Evolutionary conservation across 2,888 invertebrate genomes (phyloP).

Genomic region (Brachynemurus nebulosus): DNA sequence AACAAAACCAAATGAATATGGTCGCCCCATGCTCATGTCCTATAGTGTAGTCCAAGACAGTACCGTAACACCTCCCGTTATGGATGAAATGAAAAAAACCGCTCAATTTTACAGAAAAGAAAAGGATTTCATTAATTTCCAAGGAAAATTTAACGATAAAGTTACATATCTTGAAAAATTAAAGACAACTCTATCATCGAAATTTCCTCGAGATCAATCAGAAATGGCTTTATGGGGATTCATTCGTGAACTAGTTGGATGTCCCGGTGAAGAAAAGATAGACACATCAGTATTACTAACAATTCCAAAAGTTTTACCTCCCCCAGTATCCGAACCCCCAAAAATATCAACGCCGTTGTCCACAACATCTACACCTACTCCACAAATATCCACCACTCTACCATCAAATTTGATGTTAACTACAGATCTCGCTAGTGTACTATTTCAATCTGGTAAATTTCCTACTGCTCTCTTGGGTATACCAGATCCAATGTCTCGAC

Average conservation of each 20-base stretch:
- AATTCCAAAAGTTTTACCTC: slow-evolving; percentile 33
- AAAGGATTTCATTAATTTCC: slow-evolving; percentile 50
- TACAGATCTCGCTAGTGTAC: slow-evolving; percentile 49
- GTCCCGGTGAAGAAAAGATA: slow-evolving; percentile 56
- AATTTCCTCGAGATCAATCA: slow-evolving; percentile 68
- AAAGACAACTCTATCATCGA: slow-evolving; percentile 64
- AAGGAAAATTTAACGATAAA: slow-evolving; percentile 47
- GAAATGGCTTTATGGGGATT: slow-evolving; percentile 68
- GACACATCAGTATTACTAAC: slow-evolving; percentile 43
- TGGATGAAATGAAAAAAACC: slow-evolving; percentile 74
- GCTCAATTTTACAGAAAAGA: slow-evolving; percentile 70
- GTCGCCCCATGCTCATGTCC: slow-evolving; percentile 80
- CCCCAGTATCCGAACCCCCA: slow-evolving; percentile 26
- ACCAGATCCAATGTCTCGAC: slow-evolving; percentile 63
- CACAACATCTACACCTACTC: slow-evolving; percentile 25
- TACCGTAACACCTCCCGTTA: slow-evolving; percentile 63
- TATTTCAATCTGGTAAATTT: slow-evolving; percentile 52
- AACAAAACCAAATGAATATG: slow-evolving; percentile 81
- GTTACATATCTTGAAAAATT: slow-evolving; percentile 74
- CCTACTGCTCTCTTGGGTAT: slow-evolving; percentile 48
- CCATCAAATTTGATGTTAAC: slow-evolving; percentile 48
- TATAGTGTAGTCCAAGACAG: slow-evolving; percentile 74
- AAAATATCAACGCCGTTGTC: slow-evolving; percentile 14
- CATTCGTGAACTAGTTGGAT: slow-evolving; percentile 60
- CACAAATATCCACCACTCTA: slow-evolving; percentile 39